Conservation (phyloP, 37 sponge, comb jelly and placozoan genomes). For the Aphrocallistes beatrix region DNA sequence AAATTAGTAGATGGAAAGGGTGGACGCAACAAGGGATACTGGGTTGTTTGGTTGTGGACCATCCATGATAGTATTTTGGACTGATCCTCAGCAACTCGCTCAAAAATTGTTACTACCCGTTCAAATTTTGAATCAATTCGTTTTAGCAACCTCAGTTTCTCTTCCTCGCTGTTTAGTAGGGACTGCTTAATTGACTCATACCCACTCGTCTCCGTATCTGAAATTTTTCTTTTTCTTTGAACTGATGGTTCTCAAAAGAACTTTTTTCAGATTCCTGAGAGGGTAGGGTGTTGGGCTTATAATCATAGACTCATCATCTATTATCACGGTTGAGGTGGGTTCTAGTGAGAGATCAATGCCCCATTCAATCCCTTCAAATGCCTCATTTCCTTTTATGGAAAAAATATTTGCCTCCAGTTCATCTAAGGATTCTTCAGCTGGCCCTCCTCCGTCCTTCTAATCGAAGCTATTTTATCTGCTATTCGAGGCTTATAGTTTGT, state of each 20-base stretch:
- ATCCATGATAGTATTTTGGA: constrained; percentile 7
- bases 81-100: background rate
- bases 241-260: background rate
- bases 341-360: background rate
- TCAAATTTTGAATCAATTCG: background rate
- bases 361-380: background rate
- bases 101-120: background rate
- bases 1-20: background rate
- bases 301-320: background rate
- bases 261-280: too few species aligned
- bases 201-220: background rate
- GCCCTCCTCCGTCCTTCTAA: background rate
- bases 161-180: background rate
- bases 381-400: background rate
- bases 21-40: background rate
- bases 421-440: background rate
- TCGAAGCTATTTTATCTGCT: background rate
- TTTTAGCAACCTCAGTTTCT: constrained; percentile 10
- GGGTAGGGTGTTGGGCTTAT: background rate
- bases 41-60: background rate
- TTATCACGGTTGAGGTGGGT: background rate
- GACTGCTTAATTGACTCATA: background rate
- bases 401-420: constrained; percentile 16
- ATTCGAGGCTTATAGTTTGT: background rate
- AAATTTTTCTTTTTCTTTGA: background rate